A percentile compares a stretch with the other conserved stretches of the same genome.
Conservation (phyloP, 2,888 invertebrate species). For the Heliconius sara region DNA sequence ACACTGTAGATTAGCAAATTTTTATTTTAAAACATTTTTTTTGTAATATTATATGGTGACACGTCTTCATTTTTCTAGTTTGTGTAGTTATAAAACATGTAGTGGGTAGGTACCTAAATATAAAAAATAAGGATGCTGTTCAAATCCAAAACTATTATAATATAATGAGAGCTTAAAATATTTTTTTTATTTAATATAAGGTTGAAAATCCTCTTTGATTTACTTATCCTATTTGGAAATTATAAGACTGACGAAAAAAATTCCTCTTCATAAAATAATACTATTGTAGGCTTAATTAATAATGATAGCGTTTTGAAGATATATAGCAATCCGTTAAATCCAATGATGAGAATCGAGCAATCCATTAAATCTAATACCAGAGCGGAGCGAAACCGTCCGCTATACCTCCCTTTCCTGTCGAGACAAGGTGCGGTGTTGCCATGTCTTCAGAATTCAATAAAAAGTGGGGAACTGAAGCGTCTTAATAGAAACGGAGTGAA, state of each 20-base stretch:
- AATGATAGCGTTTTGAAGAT: not conserved
- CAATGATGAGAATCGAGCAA: too few species aligned
- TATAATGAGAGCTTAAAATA: not conserved
- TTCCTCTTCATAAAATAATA: not conserved
- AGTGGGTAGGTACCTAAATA: too few species aligned
- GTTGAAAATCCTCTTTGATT: too few species aligned
- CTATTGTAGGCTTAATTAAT: not conserved
- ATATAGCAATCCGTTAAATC: not conserved
- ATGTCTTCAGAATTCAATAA: too few species aligned
- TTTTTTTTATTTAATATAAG: not conserved
- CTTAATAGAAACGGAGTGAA: too few species aligned
- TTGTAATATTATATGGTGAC: not conserved
- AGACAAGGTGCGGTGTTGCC: too few species aligned
- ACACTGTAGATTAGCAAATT: slow-evolving; percentile 30
- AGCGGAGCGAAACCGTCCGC: too few species aligned
- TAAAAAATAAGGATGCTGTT: not conserved
- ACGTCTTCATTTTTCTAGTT: not conserved
- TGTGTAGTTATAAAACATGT: not conserved
- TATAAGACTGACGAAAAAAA: not conserved
- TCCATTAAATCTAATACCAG: too few species aligned
- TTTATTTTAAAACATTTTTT: slow-evolving; percentile 28
- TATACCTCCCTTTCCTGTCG: too few species aligned
- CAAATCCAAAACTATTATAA: not conserved
- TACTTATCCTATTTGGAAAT: not conserved
- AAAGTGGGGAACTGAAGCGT: too few species aligned